phyloP scores from a whole-genome alignment of 2,797 vertebrate species.

The Telmatherina bonti region DNA sequence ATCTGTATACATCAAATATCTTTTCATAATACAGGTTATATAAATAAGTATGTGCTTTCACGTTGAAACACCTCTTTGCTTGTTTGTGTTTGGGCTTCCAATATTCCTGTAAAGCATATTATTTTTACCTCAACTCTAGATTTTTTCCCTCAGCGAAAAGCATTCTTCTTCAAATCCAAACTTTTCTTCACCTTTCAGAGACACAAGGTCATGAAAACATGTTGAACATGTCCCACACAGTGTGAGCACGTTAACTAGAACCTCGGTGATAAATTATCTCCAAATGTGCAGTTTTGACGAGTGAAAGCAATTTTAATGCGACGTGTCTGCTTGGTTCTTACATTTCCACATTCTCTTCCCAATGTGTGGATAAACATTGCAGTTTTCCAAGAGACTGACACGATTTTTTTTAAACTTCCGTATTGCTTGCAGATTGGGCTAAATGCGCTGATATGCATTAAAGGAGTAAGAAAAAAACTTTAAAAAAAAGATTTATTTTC shows the following conservation, averaged over 20 bases:
- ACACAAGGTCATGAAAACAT: constrained; percentile 46
- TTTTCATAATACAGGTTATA: not conserved
- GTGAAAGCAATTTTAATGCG: not conserved
- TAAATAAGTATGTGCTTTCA: constrained; percentile 20
- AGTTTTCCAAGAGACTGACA: constrained; percentile 43
- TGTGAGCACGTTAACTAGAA: not conserved
- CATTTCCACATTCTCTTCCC: constrained; percentile 12
- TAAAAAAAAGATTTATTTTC: constrained; percentile 53
- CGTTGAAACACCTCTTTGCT: constrained; percentile 18
- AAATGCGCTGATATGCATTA: constrained; percentile 62
- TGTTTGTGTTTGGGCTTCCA: not conserved
- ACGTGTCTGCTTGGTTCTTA: constrained; percentile 19
- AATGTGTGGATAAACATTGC: constrained; percentile 7
- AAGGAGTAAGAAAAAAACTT: constrained; percentile 8
- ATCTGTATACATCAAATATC: not conserved
- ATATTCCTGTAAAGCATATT: constrained; percentile 2
- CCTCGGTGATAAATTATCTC: constrained; percentile 13
- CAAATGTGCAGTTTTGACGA: constrained; percentile 15
- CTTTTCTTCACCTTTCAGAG: constrained; percentile 32
- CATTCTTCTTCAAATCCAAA: not conserved
- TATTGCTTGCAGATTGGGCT: constrained; percentile 63
- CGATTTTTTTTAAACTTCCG: constrained; percentile 55
- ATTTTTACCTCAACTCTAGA: constrained; percentile 12
- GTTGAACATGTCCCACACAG: constrained; percentile 5
- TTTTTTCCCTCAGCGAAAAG: constrained; percentile 11